A percentile compares a stretch with the other conserved stretches of the same genome.
phyloP scores from a whole-genome alignment of 2,797 vertebrate genomes.

The Australoheros facetus region DNA sequence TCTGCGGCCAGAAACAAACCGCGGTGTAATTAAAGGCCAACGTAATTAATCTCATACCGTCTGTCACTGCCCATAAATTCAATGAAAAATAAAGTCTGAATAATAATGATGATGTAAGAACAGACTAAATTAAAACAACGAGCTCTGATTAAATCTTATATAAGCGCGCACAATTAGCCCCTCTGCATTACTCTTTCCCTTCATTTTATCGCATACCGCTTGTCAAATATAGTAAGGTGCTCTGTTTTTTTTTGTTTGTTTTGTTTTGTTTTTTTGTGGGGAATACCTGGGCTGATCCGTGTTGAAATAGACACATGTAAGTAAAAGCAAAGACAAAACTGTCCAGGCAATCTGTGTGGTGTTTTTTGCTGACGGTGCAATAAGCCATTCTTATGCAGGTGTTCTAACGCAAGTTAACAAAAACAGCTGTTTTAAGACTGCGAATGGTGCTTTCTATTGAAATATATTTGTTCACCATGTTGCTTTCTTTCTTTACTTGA shows the following conservation, averaged over 20 bases:
- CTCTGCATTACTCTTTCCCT: neutral
- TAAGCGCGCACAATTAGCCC: neutral
- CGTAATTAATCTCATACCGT: neutral
- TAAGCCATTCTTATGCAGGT: neutral
- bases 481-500: neutral
- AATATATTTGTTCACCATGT: neutral
- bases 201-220: neutral
- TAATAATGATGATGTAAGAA: neutral
- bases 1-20: constrained; percentile 10
- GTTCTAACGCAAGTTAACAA: neutral
- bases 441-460: neutral
- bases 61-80: neutral
- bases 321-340: neutral
- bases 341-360: neutral
- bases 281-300: neutral
- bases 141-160: neutral
- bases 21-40: neutral
- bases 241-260: neutral
- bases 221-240: neutral
- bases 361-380: neutral
- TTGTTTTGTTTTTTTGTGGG: too few species aligned
- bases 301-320: neutral
- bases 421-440: neutral
- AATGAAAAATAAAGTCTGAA: neutral
- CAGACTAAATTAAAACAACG: neutral